Evolutionary conservation across 2,797 vertebrate genomes (phyloP), one percentile per base, ranked within the genome.

Genomic region (Siniperca scherzeri): DNA sequence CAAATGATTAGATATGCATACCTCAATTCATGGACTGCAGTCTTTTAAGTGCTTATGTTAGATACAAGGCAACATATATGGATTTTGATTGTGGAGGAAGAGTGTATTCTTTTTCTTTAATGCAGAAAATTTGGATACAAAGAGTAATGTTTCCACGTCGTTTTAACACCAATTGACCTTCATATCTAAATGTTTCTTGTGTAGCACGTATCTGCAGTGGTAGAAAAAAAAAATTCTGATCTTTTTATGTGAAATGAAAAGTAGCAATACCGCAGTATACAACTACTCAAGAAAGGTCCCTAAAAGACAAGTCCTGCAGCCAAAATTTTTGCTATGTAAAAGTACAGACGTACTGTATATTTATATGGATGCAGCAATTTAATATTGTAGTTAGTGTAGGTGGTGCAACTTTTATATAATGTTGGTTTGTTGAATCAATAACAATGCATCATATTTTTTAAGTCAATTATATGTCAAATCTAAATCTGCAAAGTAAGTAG

Each of bases 1-100:
- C 88, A 87, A 82, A 92, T 93, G 88, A 95, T 94, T 94, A 95
- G 92, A 94, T 93, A 93, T 94, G 92, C 91, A 86, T 89, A 87
- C 78, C 81, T 90, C 83, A 70, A 50, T 91, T 90, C 77, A 74
- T 76, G 75, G 78, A 80, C 69, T 64, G 53, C 55, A 83, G 74
- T 79, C 78, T 86, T 91, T 87, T 44, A 88, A 89, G 81, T 88
- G 70, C 77, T 80, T 79, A 76, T 66, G 36, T 84, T 70, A 55
- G 73, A 89, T 79, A 85, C 73, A 74, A 82, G 57, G 68, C 67
- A 81, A 84, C 71, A 89, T 84, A 36, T 86, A 88, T 81, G 36
- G 70, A 80, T 74, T 81, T 70, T 87, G 78, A 91, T 85, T 70
- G 64, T 62, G 76, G 66, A 71, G 80, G 65, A 75, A 57, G 76